Evolutionary conservation across 2,888 invertebrate species (phyloP).

Genomic region (Horisme vitalbata): DNA sequence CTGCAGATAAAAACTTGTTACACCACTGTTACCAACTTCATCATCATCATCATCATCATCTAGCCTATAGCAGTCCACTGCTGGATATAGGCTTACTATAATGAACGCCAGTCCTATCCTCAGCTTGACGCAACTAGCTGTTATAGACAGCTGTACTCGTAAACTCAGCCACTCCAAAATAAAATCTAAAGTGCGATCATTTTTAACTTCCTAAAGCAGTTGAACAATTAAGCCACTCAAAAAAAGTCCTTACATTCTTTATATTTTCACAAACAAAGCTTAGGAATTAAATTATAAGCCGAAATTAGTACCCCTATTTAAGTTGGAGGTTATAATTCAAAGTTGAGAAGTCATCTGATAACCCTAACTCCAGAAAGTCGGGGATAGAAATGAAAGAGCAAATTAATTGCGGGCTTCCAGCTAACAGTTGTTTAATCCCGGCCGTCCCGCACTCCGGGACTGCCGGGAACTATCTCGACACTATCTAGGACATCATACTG

Average conservation of each 20-base stretch:
- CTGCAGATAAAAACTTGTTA: too few species aligned
- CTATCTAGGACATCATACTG: too few species aligned
- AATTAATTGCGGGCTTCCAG: constrained; percentile 16
- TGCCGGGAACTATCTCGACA: constrained; percentile 1
- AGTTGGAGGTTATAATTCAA: constrained; percentile 18
- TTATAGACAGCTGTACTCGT: too few species aligned
- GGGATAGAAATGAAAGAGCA: constrained; percentile 10
- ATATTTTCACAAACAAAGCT: constrained; percentile 2
- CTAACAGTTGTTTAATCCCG: constrained; percentile 7
- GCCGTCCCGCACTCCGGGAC: not conserved
- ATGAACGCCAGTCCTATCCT: too few species aligned
- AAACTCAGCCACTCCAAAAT: too few species aligned
- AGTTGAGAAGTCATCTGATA: constrained; percentile 24
- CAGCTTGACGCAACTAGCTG: too few species aligned
- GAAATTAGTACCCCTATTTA: constrained; percentile 16
- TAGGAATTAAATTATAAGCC: constrained; percentile 11
- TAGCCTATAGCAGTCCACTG: too few species aligned
- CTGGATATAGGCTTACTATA: too few species aligned
- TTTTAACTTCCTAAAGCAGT: too few species aligned
- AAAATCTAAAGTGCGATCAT: too few species aligned
- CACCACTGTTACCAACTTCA: too few species aligned
- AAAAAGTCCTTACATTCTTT: not conserved
- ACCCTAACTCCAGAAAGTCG: constrained; percentile 6
- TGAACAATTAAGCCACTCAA: not conserved
- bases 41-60: too few species aligned